Evolutionary conservation across 2,888 invertebrate species (phyloP), one percentile per base, ranked within the genome.

Genomic region (Amphipoea lucens): DNA sequence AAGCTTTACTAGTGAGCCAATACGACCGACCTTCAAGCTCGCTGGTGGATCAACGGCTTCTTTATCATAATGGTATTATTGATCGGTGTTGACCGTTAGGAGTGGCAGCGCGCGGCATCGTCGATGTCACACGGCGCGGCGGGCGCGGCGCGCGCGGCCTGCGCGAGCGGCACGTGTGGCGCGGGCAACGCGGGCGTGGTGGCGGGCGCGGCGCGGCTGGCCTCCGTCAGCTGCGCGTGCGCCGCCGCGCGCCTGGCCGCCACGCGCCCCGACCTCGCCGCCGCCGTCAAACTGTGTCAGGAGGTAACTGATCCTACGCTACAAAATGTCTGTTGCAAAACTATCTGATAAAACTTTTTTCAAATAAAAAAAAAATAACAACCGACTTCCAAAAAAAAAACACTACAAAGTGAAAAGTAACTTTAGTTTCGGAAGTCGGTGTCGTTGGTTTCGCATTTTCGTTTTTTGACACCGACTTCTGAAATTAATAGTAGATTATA

Each of bases 181-280:
- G 69, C 45, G 62, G 14, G 48, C 67, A 6, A 6, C 7, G 54
- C 20, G 86, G 45, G 96, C 79, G 96, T 96, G 87, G 84, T 96
- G 92, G 93, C 92, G 79, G 96, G 96, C 84, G 96, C 96, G 14
- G 93, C 96, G 88, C 92, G 96, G 5, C 92, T 97, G n/a, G 96
- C 96, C 1, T 96, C 96, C 82, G 96, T 96, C 0, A 94, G 94
- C 81, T 96, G 96, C 92, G 96, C 96, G 0, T 96, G 96, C 94
- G 96, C 96, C 29, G 96, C 96, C 74, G 96, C 96, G 9, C 78
- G 96, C 4, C 94, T 97, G 0, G 94, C 94, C 82, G 96, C 96
- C 81, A 93, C 94, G 3, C 81, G 91, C 62, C 96, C 96, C 0
- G 94, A 92, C 57, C 90, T 96, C 45, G 94, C 96, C 0, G 93